A percentile compares a stretch with the other conserved stretches of the same genome.
Conservation (phyloP, 2,113 vertebrate species). For the Hippopotamus amphibius region DNA sequence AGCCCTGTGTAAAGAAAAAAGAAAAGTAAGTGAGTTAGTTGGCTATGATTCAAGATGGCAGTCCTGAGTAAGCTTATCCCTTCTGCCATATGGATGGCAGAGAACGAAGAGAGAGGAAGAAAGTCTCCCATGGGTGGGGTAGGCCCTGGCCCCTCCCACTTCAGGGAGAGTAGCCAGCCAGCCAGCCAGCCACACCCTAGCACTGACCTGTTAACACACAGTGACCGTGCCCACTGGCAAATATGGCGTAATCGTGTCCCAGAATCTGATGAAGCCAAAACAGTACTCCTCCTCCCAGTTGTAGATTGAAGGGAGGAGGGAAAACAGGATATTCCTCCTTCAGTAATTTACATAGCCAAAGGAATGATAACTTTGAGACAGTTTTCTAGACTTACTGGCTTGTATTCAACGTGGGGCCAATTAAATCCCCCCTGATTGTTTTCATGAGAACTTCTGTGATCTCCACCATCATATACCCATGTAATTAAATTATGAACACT, state of each 20-base stretch:
- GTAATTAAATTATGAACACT: conserved; percentile 53
- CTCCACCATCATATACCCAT: conserved; percentile 13
- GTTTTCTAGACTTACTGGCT: conserved; percentile 49
- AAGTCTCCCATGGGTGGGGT: not conserved
- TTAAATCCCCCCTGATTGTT: conserved; percentile 57
- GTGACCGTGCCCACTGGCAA: not conserved
- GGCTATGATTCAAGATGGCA: not conserved
- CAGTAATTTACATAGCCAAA: conserved; percentile 36
- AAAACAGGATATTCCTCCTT: not conserved
- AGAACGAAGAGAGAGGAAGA: conserved; percentile 14
- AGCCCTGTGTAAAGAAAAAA: not conserved
- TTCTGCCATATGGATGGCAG: not conserved
- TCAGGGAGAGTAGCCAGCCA: not conserved
- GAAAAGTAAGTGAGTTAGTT: conserved; percentile 3
- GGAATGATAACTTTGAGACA: conserved; percentile 48
- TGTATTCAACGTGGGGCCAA: conserved; percentile 51
- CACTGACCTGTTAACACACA: not conserved
- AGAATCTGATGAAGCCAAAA: conserved; percentile 51
- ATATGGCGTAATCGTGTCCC: not conserved
- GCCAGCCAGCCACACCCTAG: not conserved
- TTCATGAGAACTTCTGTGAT: conserved; percentile 51
- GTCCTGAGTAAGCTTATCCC: not conserved
- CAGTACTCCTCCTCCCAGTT: not conserved
- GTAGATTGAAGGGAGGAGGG: not conserved
- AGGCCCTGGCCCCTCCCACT: not conserved